Conservation (phyloP, 1,140 invertebrate species). For the Ceratoteleas bidentatus region DNA sequence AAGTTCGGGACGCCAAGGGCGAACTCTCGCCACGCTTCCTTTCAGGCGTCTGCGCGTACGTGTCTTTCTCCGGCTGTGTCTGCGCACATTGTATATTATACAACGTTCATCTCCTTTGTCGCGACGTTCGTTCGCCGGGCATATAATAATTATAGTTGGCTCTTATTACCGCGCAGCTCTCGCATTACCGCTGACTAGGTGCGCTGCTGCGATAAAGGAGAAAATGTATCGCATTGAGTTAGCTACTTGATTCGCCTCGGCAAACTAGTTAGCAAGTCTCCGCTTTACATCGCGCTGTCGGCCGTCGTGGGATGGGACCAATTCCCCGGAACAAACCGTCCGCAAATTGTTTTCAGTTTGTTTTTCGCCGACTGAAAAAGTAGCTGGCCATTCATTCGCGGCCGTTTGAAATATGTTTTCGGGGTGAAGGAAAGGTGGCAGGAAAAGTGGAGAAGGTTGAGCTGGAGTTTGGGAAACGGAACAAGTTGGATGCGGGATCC, state of each 20-base stretch:
- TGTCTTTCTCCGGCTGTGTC: slow-evolving; percentile 42
- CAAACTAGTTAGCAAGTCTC: slow-evolving; percentile 59
- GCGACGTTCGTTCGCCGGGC: slow-evolving; percentile 61
- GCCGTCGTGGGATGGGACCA: slow-evolving; percentile 11
- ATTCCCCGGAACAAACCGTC: slow-evolving; percentile 35
- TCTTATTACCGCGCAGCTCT: slow-evolving; percentile 75
- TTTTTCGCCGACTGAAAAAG: slow-evolving; percentile 2
- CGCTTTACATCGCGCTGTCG: slow-evolving; percentile 44
- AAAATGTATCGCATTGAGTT: slow-evolving; percentile 65
- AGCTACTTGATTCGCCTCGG: slow-evolving; percentile 64
- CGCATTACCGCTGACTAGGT: slow-evolving; percentile 77
- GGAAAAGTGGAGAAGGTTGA: neutral
- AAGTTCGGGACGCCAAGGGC: slow-evolving; percentile 49
- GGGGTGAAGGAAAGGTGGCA: neutral
- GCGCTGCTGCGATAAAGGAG: slow-evolving; percentile 50
- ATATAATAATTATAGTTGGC: slow-evolving; percentile 75
- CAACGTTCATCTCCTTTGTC: slow-evolving; percentile 63
- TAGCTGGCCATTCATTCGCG: neutral
- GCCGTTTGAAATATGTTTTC: neutral
- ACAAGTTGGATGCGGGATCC: neutral
- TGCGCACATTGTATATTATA: slow-evolving; percentile 63
- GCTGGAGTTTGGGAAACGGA: neutral
- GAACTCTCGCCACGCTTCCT: slow-evolving; percentile 64
- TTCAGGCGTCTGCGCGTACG: slow-evolving; percentile 26
- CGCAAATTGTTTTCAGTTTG: slow-evolving; percentile 41